Base-by-base conservation (phyloP, 2,113 vertebrate genomes). In the Dipodomys merriami region DNA sequence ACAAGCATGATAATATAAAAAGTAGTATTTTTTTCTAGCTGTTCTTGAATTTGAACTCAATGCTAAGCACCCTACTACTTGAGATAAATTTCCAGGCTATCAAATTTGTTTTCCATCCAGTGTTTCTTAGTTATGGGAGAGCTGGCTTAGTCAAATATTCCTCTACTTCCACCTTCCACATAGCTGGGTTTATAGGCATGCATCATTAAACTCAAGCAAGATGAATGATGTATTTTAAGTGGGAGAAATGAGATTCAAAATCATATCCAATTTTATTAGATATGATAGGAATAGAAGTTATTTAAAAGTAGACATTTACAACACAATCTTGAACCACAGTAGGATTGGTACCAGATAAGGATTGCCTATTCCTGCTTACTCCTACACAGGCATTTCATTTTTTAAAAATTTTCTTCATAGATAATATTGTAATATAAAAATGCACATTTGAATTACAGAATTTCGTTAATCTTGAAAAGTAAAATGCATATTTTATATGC, bases 381-480 rank as follows among this genome's bases (percentile, higher is more conserved):
- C 78, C 87, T 82, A 86, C 79, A 20, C 1, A 11, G 30, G 5
- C 23, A 85, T 49, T 95, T 95, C 19, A 23, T n/a, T 93, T 79
- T 84, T 90, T 93, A 86, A 81, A 29, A 91, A 88, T 64, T 15
- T 44, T 33, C 7, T 46, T 2, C 7, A 83, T 76, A 9, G 35
- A 39, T 90, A 97, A 94, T 88, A 88, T 30, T 92, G 4, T 71
- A 90, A 94, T 90, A n/a, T 93, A 96, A 73, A 93, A 94, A 88
- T 84, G 62, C 20, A 65, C 92, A 93, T 96, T 62, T 91, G 8
- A 72, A 71, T 96, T 97, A 96, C 39, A 88, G 86, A 96, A 96
- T 96, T 91, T 30, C 88, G 93, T 68, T 96, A 91, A 96, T 97
- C 91, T 96, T 93, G 46, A 96, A 91, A 83, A 81, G 78, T 95